Percentiles rank a stretch among this genome's conserved stretches.
Conservation (phyloP, 2,113 vertebrate species). For the Lampris incognitus region DNA sequence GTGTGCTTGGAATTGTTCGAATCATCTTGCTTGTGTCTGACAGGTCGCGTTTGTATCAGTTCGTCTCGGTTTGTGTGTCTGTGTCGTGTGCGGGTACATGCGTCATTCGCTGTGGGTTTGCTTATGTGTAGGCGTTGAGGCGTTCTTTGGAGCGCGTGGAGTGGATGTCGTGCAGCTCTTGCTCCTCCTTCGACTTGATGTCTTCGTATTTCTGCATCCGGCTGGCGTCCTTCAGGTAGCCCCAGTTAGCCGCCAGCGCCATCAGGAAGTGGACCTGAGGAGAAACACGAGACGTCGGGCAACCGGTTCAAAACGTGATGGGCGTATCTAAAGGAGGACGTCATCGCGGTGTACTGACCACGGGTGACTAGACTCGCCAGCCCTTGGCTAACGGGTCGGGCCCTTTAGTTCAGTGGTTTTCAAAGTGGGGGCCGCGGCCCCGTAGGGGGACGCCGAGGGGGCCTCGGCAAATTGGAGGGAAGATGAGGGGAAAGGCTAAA, state of each 20-base stretch:
- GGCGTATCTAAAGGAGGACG: not conserved
- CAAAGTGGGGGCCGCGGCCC: too few species aligned
- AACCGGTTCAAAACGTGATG: too few species aligned
- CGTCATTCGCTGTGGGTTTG: too few species aligned
- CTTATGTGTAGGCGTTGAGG: slow-evolving; percentile 94
- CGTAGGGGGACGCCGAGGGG: too few species aligned
- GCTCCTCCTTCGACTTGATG: slow-evolving; percentile 94
- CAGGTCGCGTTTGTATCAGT: slow-evolving; percentile 50
- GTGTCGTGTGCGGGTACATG: slow-evolving; percentile 44
- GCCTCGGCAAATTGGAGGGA: too few species aligned
- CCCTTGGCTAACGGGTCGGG: too few species aligned
- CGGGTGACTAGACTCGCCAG: too few species aligned
- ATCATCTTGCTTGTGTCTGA: slow-evolving; percentile 75
- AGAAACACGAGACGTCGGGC: slow-evolving; percentile 22
- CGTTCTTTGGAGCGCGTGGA: slow-evolving; percentile 92
- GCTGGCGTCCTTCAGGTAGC: slow-evolving; percentile 92
- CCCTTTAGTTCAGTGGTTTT: too few species aligned
- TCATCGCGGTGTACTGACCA: not conserved
- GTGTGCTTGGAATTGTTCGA: slow-evolving; percentile 66
- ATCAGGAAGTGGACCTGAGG: slow-evolving; percentile 95
- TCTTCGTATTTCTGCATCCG: slow-evolving; percentile 94
- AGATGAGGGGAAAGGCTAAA: too few species aligned
- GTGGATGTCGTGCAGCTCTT: slow-evolving; percentile 94
- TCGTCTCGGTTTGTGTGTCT: slow-evolving; percentile 81
- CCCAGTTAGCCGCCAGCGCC: slow-evolving; percentile 96